A percentile compares a stretch with the other conserved stretches of the same genome.
These are phyloP conservation scores for Centruroides sculpturatus DNA, from an alignment of 1,140 invertebrate genomes.

Conservation along the genomic window DNA sequence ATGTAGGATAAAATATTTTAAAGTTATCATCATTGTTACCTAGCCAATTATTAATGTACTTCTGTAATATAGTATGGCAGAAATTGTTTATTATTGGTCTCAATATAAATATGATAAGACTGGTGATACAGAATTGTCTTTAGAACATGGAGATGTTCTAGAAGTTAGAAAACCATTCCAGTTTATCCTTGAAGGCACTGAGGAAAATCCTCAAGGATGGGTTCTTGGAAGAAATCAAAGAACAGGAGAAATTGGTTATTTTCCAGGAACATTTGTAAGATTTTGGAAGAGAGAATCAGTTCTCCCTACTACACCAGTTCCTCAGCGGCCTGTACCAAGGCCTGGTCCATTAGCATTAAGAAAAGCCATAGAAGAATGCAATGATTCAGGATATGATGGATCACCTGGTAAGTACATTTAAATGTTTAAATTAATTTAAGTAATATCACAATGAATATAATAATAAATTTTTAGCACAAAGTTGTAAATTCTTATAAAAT, in stretches of 20 bases:
- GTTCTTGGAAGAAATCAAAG: slow-evolving; percentile 18
- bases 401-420: slow-evolving; percentile 14
- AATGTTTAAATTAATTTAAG: too few relatives aligned
- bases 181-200: slow-evolving; percentile 17
- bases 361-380: slow-evolving; percentile 14
- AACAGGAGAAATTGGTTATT: slow-evolving; percentile 19
- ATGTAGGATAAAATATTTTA: too few relatives aligned
- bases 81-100: slow-evolving; percentile 15
- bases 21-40: too few relatives aligned
- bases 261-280: slow-evolving; percentile 18
- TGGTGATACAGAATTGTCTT: slow-evolving; percentile 11
- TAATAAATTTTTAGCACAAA: too few relatives aligned
- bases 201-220: slow-evolving; percentile 19
- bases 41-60: background rate
- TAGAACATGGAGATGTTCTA: slow-evolving; percentile 15
- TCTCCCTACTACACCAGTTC: slow-evolving; percentile 6
- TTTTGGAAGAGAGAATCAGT: slow-evolving; percentile 10
- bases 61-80: slow-evolving; percentile 7
- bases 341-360: slow-evolving; percentile 1
- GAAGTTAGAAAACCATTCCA: slow-evolving; percentile 19
- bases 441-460: too few relatives aligned
- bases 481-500: too few relatives aligned
- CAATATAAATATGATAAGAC: slow-evolving; percentile 12
- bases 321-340: slow-evolving; percentile 13
- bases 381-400: slow-evolving; percentile 20